Evolutionary conservation across 2,888 invertebrate genomes (phyloP), one percentile per base, ranked within the genome.

Genomic region (Matsumyia berberina): DNA sequence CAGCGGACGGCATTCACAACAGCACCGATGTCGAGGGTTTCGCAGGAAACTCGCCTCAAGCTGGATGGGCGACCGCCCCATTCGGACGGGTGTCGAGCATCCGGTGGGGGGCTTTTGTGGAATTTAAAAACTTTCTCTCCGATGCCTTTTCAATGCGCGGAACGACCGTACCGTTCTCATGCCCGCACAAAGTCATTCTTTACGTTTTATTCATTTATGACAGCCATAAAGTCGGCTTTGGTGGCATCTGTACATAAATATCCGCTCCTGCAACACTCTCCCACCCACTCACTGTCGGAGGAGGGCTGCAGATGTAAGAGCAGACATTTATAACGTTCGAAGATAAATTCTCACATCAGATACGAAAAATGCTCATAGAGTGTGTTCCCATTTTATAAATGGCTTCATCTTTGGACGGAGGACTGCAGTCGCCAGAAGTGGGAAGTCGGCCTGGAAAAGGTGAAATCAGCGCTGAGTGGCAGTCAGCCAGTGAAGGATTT

Each of bases 121-220:
- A 51, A 62, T 42, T 51, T 6, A 17, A 70, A 64, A 69, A 70
- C 46, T 49, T 46, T 35, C 12, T 0, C 35, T 17, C 53, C 53
- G 53, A 31, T 67, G 17, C 12, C 33, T 62, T 60, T 72, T 51
- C 72, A 62, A 72, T 72, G 19, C 17, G 49, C 17, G 31, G 7
- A 62, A 31, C 17, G 24, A 3, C 24, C 11, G 11, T 12, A 29
- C 70, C 57, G 12, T 44, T 35, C 19, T 49, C 46, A 46, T 49
- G 11, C 17, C 60, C 31, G 9, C 4, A 62, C 15, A 62, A 39
- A 51, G 62, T 39, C 15, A 64, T 64, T 73, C 55, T 73, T 73
- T 64, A 55, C 44, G 37, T 64, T 73, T 73, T 73, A 73, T 73
- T 44, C 73, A 73, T 73, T 73, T 73, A 73, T 73, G 64, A 73